phyloP scores from a whole-genome alignment of 1,140 invertebrate genomes.

The Listronotus oregonensis region DNA sequence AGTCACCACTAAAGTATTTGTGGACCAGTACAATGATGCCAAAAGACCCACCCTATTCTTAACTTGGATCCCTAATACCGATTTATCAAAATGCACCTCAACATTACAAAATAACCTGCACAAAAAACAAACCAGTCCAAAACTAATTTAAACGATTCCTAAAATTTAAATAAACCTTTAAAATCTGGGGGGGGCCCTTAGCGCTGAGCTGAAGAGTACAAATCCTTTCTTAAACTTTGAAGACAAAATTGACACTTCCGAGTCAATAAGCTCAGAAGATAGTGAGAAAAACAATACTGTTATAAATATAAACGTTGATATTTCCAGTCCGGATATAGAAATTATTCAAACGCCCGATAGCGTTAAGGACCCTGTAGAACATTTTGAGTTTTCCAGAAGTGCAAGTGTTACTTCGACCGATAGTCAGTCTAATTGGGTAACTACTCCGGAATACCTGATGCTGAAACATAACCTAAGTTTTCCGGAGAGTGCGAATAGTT shows the following conservation, averaged over 20 bases:
- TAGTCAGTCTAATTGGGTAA: slow-evolving; percentile 73
- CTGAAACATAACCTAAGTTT: slow-evolving; percentile 86
- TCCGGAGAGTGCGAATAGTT: slow-evolving; percentile 76
- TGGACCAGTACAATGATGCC: slow-evolving; percentile 71
- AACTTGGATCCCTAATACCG: slow-evolving; percentile 92
- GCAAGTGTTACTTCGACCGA: slow-evolving; percentile 63
- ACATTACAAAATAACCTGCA: slow-evolving; percentile 40
- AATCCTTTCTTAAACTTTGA: slow-evolving; percentile 54
- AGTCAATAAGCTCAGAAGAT: slow-evolving; percentile 46
- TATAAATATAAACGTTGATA: slow-evolving; percentile 67
- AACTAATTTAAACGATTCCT: slow-evolving; percentile 52
- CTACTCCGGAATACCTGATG: slow-evolving; percentile 78
- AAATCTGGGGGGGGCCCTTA: slow-evolving; percentile 35
- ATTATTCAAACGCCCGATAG: slow-evolving; percentile 64
- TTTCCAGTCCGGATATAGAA: slow-evolving; percentile 69
- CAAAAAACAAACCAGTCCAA: slow-evolving; percentile 52
- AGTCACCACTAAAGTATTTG: slow-evolving; percentile 76
- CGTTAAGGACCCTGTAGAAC: slow-evolving; percentile 56
- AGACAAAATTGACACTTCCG: slow-evolving; percentile 41
- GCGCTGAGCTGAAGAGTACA: slow-evolving; percentile 50
- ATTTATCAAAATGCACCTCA: slow-evolving; percentile 80
- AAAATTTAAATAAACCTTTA: slow-evolving; percentile 27
- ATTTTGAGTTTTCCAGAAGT: slow-evolving; percentile 59
- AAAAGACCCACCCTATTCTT: slow-evolving; percentile 82
- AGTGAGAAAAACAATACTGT: slow-evolving; percentile 56